These are phyloP conservation scores for Drosophila paulistorum DNA, from an alignment of 1,140 invertebrate genomes.

Conservation along the genomic window DNA sequence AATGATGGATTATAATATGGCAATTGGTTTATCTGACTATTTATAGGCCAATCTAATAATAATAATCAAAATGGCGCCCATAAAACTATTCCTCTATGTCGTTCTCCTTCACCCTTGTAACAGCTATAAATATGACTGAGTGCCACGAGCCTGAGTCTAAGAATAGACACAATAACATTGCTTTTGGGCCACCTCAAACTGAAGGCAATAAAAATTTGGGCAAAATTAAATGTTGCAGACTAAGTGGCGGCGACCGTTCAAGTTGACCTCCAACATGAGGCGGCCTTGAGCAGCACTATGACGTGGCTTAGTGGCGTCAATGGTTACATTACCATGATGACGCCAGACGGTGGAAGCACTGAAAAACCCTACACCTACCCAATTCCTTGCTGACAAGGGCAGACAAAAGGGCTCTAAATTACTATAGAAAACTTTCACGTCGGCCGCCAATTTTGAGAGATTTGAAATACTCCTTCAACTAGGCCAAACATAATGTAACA, in stretches of 20 bases:
- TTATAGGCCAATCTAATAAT: constrained; percentile 8
- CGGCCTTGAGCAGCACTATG: constrained; percentile 34
- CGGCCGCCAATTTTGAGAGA: constrained; percentile 26
- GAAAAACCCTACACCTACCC: constrained; percentile 30
- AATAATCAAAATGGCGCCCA: constrained; percentile 10
- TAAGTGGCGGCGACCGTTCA: constrained; percentile 37
- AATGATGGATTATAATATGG: constrained; percentile 6
- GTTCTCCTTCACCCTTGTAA: neutral
- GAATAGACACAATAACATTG: constrained; percentile 1
- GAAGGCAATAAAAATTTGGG: constrained; percentile 46
- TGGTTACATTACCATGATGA: constrained; percentile 38
- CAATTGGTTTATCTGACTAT: neutral
- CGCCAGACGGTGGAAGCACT: constrained; percentile 26
- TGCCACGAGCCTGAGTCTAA: constrained; percentile 1
- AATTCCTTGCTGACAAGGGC: constrained; percentile 25
- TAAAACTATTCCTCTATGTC: constrained; percentile 27
- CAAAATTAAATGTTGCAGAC: constrained; percentile 49
- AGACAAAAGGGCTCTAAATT: constrained; percentile 41
- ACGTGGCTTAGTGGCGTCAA: constrained; percentile 41
- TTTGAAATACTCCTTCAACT: constrained; percentile 36
- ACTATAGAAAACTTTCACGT: neutral
- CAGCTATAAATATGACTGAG: neutral
- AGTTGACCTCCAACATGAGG: constrained; percentile 53
- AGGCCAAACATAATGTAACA: constrained; percentile 35
- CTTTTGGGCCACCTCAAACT: constrained; percentile 2